Evolutionary conservation across 2,888 invertebrate species (phyloP).

Genomic region (Agonopterix alstromeriana): DNA sequence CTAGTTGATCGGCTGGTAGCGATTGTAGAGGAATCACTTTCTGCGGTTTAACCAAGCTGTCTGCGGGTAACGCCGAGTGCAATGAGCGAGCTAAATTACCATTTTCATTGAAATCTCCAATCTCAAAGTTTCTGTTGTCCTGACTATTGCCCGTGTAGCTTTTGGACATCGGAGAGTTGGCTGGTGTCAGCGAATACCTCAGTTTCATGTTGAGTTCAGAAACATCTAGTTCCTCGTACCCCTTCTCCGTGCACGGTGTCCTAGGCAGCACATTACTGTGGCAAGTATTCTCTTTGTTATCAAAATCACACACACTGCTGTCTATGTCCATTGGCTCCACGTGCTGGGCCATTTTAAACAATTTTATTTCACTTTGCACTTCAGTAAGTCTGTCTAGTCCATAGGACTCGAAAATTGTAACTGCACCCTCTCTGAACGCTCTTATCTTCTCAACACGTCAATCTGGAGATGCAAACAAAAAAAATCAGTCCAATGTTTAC

Average conservation of each 20-base stretch:
- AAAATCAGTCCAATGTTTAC: slow-evolving; percentile 60
- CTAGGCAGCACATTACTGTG: slow-evolving; percentile 50
- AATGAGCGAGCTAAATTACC: slow-evolving; percentile 49
- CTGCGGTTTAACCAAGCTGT: slow-evolving; percentile 33
- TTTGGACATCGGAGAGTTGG: slow-evolving; percentile 60
- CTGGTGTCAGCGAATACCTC: slow-evolving; percentile 61
- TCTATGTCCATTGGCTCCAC: slow-evolving; percentile 64
- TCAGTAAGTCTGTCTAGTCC: slow-evolving; percentile 3
- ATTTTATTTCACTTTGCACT: slow-evolving; percentile 10
- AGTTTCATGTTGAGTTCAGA: slow-evolving; percentile 66
- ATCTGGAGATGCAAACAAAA: slow-evolving; percentile 39
- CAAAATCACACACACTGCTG: slow-evolving; percentile 51
- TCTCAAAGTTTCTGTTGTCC: slow-evolving; percentile 35
- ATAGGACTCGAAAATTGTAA: neutral
- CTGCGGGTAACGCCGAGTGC: slow-evolving; percentile 42
- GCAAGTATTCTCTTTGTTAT: slow-evolving; percentile 63
- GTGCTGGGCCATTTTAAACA: slow-evolving; percentile 47
- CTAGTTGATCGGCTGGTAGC: slow-evolving; percentile 33
- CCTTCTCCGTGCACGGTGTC: slow-evolving; percentile 53
- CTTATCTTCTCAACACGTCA: slow-evolving; percentile 21
- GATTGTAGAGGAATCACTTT: slow-evolving; percentile 50
- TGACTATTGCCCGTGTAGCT: slow-evolving; percentile 44
- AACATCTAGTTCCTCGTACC: slow-evolving; percentile 62
- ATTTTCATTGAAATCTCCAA: slow-evolving; percentile 32
- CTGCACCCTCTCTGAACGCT: neutral